Evolutionary conservation across 2,888 invertebrate species (phyloP).

Genomic region (Melitaea athalia): DNA sequence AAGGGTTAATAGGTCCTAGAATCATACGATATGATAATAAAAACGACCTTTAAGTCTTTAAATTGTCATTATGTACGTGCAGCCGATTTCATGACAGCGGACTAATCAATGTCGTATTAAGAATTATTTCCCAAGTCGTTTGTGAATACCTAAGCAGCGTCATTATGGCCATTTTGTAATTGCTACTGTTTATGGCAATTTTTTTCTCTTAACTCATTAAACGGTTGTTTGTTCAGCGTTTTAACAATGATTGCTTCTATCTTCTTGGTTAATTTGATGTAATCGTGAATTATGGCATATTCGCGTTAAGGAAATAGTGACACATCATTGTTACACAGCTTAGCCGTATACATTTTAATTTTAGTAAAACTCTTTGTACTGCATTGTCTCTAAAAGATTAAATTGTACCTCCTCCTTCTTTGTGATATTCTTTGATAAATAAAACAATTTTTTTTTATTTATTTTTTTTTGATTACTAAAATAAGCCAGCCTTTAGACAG

Average conservation of each 20-base stretch:
- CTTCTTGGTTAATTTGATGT: constrained; percentile 25
- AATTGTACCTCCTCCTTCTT: too few relatives aligned
- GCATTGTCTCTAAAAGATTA: too few relatives aligned
- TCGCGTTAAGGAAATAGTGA: too few relatives aligned
- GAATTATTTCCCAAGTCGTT: constrained; percentile 77
- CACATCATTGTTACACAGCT: too few relatives aligned
- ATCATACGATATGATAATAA: constrained; percentile 81
- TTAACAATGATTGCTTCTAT: constrained; percentile 26
- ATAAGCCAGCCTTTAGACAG: too few relatives aligned
- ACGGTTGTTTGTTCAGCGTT: constrained; percentile 47
- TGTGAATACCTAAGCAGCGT: constrained; percentile 73
- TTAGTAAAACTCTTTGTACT: too few relatives aligned
- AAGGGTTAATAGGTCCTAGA: constrained; percentile 81
- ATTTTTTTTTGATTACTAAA: too few relatives aligned
- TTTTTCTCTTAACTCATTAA: constrained; percentile 59
- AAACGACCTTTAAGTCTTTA: constrained; percentile 81
- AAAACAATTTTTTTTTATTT: too few relatives aligned
- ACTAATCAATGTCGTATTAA: constrained; percentile 80
- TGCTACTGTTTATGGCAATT: constrained; percentile 69
- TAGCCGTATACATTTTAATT: too few relatives aligned
- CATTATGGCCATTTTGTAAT: constrained; percentile 76
- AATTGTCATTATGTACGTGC: constrained; percentile 78
- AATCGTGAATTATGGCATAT: constrained; percentile 10
- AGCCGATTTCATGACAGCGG: constrained; percentile 63
- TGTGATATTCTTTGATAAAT: too few relatives aligned